These are phyloP conservation scores for Centropus unirufus DNA, from an alignment of 2,113 vertebrate species.

Conservation along the genomic window DNA sequence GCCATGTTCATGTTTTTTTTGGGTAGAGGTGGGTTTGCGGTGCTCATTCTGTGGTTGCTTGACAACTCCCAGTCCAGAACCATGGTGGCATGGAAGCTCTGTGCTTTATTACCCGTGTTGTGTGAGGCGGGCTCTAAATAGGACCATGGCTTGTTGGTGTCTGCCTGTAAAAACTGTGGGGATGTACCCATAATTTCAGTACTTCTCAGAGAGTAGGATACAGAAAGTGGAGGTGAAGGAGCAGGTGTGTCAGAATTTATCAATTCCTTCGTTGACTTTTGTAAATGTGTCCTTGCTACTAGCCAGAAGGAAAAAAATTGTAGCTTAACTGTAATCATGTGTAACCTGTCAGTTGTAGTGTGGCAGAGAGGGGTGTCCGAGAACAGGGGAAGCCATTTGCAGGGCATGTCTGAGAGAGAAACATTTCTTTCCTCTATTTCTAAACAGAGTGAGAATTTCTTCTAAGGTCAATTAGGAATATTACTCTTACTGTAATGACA, in stretches of 20 bases:
- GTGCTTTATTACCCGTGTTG: background rate
- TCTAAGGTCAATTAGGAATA: background rate
- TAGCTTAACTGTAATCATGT: background rate
- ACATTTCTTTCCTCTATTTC: background rate
- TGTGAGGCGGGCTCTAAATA: background rate
- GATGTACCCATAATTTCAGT: background rate
- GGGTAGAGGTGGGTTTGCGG: background rate
- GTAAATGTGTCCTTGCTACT: fast-evolving
- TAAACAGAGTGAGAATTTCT: background rate
- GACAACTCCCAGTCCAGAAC: background rate
- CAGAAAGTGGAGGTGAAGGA: background rate
- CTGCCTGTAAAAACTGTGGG: background rate
- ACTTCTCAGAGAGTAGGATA: background rate
- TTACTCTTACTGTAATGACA: background rate
- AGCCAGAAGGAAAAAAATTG: background rate
- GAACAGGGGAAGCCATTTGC: background rate
- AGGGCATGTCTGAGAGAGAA: background rate
- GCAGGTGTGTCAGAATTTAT: background rate
- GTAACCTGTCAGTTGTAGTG: background rate
- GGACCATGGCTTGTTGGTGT: background rate
- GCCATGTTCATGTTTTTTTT: fast-evolving
- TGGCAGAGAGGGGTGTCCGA: background rate
- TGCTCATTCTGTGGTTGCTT: background rate
- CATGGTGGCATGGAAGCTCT: background rate
- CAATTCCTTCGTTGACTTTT: background rate